Evolutionary conservation across 2,113 vertebrate species (phyloP).

Genomic region (Thamnaconus septentrionalis): DNA sequence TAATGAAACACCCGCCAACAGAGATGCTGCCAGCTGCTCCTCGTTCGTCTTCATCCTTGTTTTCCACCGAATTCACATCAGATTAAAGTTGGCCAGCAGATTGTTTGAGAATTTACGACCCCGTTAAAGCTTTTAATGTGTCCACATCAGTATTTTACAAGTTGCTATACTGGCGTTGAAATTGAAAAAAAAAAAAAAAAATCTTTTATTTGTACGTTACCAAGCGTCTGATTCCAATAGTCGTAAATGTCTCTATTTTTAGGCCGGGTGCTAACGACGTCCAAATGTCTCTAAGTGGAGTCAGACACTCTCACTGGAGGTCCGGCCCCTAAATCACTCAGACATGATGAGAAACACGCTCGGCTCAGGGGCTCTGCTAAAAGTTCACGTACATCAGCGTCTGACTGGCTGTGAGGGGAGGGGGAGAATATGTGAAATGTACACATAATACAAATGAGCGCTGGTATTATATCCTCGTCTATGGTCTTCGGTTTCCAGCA

Average conservation of each 20-base stretch:
- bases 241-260: background rate
- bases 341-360: too few relatives aligned
- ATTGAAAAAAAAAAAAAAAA: background rate
- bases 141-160: background rate
- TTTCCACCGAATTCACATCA: constrained; percentile 4
- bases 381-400: background rate
- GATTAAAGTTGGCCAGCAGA: background rate
- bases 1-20: background rate
- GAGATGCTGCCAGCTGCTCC: too few relatives aligned
- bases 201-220: background rate
- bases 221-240: background rate
- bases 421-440: too few relatives aligned
- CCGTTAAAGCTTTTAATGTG: constrained; percentile 1
- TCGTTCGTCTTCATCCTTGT: too few relatives aligned
- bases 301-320: too few relatives aligned
- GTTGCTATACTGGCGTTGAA: background rate
- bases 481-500: background rate
- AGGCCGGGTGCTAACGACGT: background rate
- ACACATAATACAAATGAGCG: background rate
- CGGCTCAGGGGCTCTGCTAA: background rate
- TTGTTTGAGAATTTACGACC: background rate
- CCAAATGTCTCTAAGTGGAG: background rate
- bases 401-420: too few relatives aligned
- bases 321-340: too few relatives aligned
- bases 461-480: background rate